Evolutionary conservation across 1,140 invertebrate genomes (phyloP).

Genomic region (Protaetia brevitarsis): DNA sequence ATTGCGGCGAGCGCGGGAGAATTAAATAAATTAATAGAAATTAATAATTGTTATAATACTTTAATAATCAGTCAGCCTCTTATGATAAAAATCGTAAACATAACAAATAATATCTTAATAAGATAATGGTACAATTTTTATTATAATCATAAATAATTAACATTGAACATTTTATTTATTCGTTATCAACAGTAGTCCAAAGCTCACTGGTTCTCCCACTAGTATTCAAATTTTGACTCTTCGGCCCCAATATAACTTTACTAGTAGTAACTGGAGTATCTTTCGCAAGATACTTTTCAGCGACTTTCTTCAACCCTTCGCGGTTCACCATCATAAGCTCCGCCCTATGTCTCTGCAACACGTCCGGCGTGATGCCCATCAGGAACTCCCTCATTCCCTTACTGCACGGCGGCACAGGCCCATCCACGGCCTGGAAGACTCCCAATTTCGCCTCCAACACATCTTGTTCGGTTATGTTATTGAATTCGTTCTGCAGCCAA

Average conservation of each 20-base stretch:
- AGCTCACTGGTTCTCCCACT: conserved; percentile 44
- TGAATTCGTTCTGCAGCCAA: conserved; percentile 67
- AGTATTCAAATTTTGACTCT: conserved; percentile 56
- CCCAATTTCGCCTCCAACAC: conserved; percentile 86
- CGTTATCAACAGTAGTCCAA: conserved; percentile 45
- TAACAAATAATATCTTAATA: not conserved
- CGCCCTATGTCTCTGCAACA: conserved; percentile 70
- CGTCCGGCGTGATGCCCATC: conserved; percentile 70
- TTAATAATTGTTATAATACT: too few species aligned
- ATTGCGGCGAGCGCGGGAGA: too few species aligned
- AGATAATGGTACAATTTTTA: conserved; percentile 2
- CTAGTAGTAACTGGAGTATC: conserved; percentile 51
- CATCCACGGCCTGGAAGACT: conserved; percentile 83
- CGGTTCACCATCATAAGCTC: conserved; percentile 65
- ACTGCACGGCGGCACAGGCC: conserved; percentile 75
- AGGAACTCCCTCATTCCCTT: conserved; percentile 73
- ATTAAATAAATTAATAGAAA: too few species aligned
- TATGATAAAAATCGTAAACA: too few species aligned
- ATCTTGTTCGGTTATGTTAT: conserved; percentile 58
- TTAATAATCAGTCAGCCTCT: too few species aligned
- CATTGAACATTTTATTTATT: not conserved
- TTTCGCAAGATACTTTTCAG: conserved; percentile 64
- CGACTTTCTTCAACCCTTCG: conserved; percentile 65
- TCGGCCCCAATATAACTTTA: conserved; percentile 73
- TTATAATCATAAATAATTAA: conserved; percentile 2